A percentile compares a stretch with the other conserved stretches of the same genome.
Conservation (phyloP, 2,888 invertebrate genomes). For the Aporophyla lueneburgensis region DNA sequence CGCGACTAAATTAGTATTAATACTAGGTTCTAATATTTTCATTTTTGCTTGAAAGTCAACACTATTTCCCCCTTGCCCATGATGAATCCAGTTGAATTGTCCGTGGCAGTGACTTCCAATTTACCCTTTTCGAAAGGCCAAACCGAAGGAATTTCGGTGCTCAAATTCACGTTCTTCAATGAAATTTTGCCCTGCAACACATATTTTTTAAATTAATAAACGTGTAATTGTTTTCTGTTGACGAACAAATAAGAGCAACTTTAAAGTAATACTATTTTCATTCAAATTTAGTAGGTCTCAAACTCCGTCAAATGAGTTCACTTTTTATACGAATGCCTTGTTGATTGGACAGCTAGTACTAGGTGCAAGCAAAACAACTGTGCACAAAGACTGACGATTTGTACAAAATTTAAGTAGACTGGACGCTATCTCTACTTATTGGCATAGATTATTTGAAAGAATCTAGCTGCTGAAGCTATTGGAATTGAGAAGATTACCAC, state of each 20-base stretch:
- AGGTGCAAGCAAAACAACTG: background rate
- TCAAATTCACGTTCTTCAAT: slow-evolving; percentile 48
- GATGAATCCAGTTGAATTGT: slow-evolving; percentile 8
- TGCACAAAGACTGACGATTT: background rate
- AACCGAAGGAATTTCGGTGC: slow-evolving; percentile 41
- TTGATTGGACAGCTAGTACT: too few species aligned
- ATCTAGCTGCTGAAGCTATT: background rate
- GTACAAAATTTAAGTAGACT: background rate
- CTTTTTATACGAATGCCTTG: background rate
- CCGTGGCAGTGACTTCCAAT: slow-evolving; percentile 9
- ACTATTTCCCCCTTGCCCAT: slow-evolving; percentile 18
- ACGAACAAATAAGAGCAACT: background rate
- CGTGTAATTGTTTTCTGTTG: background rate
- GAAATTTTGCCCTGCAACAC: slow-evolving; percentile 51
- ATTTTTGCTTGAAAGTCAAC: slow-evolving; percentile 36
- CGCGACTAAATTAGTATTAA: too few species aligned
- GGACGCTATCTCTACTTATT: background rate
- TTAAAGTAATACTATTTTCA: background rate
- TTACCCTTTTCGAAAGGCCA: slow-evolving; percentile 61
- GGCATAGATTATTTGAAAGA: background rate
- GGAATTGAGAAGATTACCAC: too few species aligned
- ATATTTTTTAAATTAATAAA: background rate
- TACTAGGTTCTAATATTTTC: background rate
- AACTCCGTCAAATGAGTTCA: too few species aligned
- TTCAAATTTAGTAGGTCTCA: too few species aligned